Conservation (phyloP, 92 coral and sea anemone genomes). For the Anthopleura xanthogrammica region DNA sequence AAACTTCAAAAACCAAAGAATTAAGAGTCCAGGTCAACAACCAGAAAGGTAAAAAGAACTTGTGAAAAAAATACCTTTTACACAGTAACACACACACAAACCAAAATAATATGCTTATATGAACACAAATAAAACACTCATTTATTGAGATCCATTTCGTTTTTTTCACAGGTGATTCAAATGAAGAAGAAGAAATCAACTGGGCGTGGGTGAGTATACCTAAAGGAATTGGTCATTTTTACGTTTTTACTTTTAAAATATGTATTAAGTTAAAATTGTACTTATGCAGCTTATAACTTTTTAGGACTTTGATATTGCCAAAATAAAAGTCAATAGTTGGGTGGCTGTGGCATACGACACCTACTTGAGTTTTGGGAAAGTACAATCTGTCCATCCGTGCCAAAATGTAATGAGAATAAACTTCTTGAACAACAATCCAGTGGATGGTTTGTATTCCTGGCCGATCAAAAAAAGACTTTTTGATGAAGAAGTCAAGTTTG, state of each 20-base stretch:
- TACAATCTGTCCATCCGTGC: not conserved
- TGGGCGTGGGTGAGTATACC: not conserved
- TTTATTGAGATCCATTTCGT: too few relatives aligned
- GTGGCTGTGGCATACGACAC: not conserved
- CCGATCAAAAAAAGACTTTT: not conserved
- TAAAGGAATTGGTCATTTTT: not conserved
- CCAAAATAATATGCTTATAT: too few relatives aligned
- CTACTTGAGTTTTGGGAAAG: not conserved
- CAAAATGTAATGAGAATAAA: not conserved
- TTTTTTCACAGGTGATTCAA: not conserved
- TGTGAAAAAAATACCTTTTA: too few relatives aligned
- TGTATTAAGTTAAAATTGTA: too few relatives aligned
- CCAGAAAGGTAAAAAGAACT: too few relatives aligned
- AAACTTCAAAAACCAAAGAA: too few relatives aligned
- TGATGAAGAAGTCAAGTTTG: not conserved
- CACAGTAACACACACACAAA: too few relatives aligned
- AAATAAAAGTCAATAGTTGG: not conserved
- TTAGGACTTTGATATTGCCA: conserved; percentile 11
- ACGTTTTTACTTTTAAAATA: too few relatives aligned
- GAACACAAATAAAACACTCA: too few relatives aligned
- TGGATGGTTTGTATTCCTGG: not conserved
- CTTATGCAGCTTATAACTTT: not conserved
- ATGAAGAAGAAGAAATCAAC: not conserved
- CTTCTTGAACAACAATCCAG: not conserved
- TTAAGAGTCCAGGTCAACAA: too few relatives aligned